Base-by-base conservation (phyloP, 2,888 invertebrate genomes). In the Spatulosminthurus flaviceps region DNA sequence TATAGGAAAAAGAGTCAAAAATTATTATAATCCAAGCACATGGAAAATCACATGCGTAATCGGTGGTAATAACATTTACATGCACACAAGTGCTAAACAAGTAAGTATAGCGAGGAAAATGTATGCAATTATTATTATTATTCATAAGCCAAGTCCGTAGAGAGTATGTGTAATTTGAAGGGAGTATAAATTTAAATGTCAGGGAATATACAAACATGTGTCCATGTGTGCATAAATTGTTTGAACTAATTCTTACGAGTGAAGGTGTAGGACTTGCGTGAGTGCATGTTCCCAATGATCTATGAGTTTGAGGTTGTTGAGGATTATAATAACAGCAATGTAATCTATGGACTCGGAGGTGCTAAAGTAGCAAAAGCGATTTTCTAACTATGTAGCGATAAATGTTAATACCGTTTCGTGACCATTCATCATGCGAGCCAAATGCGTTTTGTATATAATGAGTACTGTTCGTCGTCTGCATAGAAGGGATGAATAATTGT, bases 331-430 rank as follows among this genome's bases (percentile, higher is more conserved):
- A 51, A 51, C n/a, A 51, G 51, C 51, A 51, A 19, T 51, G n/a
- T n/a, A 19, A 51, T 51, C 9, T n/a, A 13, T 51, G 19, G n/a
- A n/a, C n/a, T 51, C 51, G n/a, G n/a, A 51, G 51, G 51, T n/a
- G 34, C 34, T 34, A 34, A 51, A 51, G 51, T 51, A 51, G 51
- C 16, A 51, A 51, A 51, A n/a, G n/a, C 42, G 43, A 21, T 43
- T 43, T 51, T 42, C n/a, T 16, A 13, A 22, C 60, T 61, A n/a
- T n/a, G n/a, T n/a, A n/a, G 28, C 22, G 64, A 60, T 74, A 29
- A 28, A 34, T 61, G 24, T 61, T 28, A 61, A 51, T 60, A 60
- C 61, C 73, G 73, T 73, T 51, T 73, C 24, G 73, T 51, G 28
- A 51, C 61, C 61, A 74, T 60, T 61, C 22, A 60, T 28, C 22